Base-by-base conservation (phyloP, 2,797 vertebrate genomes). In the Falco concolor region DNA sequence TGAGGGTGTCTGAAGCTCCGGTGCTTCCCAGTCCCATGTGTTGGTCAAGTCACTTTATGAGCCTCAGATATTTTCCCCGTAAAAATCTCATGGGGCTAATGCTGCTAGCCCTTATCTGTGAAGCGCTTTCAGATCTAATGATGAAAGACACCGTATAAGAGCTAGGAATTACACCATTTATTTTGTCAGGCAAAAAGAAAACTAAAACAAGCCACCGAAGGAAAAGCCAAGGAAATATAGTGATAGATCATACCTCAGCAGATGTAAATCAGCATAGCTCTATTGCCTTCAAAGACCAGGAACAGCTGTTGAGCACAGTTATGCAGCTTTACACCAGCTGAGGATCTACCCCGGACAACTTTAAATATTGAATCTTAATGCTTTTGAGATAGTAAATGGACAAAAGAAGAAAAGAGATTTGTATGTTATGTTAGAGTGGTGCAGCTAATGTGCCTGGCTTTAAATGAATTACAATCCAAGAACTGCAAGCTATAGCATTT, bases 401-500 rank as follows among this genome's bases (percentile, higher is more conserved):
- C 59, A 93, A 87, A 95, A 94, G 76, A 45, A 95, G 89, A 83
- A 77, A 65, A 93, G 90, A 96, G 77, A 96, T 97, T 93, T 97
- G 91, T 97, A 92, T 94, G 84, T 83, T 91, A 90, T 93, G 87
- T 89, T 95, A 59, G 75, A 95, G 65, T 15, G 69, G 80, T 93
- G 79, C 65, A 81, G 78, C 92, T 93, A 91, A 95, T 93, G 91
- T 89, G 81, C 75, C 61, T 91, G 76, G 44, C 90, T 97, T 96
- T 96, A 96, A 97, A 96, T 94, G 96, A 97, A 96, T 97, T 97
- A 97, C 89, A 95, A 15, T 73, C 88, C 23, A 49, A 97, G 90
- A 96, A 97, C 61, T 97, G 96, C 96, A 96, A 97, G 95, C 94
- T 89, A 94, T 93, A 97, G 96, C 95, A 79, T 92, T 97, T 97